Percentiles rank a stretch among this genome's conserved stretches.
Evolutionary conservation across 2,113 vertebrate genomes (phyloP).

Genomic region (Ailurus styani): DNA sequence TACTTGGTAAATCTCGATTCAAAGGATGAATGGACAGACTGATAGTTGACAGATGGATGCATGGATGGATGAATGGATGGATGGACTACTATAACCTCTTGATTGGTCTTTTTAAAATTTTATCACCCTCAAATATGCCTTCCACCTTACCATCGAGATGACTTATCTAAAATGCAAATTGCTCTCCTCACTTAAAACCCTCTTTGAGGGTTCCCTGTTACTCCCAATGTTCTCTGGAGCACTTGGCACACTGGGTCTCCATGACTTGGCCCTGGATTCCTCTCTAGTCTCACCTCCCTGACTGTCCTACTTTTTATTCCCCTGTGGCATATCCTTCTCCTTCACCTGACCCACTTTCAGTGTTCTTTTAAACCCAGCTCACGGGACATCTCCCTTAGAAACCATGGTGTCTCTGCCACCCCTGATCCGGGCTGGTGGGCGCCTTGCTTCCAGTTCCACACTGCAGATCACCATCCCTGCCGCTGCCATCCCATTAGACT

Average conservation of each 20-base stretch:
- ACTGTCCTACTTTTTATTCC: not conserved
- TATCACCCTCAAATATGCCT: not conserved
- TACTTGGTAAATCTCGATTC: not conserved
- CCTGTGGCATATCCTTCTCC: not conserved
- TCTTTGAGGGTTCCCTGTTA: not conserved
- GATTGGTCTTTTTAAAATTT: not conserved
- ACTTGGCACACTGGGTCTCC: not conserved
- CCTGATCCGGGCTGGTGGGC: accelerated
- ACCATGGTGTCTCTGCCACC: not conserved
- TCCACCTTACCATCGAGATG: not conserved
- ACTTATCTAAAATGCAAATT: not conserved
- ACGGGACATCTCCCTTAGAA: not conserved
- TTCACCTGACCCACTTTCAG: not conserved
- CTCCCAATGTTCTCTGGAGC: not conserved
- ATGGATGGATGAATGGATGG: not conserved
- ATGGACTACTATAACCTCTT: not conserved
- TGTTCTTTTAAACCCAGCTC: not conserved
- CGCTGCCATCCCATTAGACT: not conserved
- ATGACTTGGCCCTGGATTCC: not conserved
- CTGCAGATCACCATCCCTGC: too few species aligned
- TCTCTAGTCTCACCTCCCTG: not conserved
- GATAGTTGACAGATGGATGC: not conserved
- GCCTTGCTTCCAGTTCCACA: accelerated
- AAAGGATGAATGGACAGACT: not conserved
- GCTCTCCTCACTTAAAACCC: not conserved